A percentile compares a stretch with the other conserved stretches of the same genome.
phyloP scores from a whole-genome alignment of 64 coral and sea anemone species.

The Orbicella faveolata region DNA sequence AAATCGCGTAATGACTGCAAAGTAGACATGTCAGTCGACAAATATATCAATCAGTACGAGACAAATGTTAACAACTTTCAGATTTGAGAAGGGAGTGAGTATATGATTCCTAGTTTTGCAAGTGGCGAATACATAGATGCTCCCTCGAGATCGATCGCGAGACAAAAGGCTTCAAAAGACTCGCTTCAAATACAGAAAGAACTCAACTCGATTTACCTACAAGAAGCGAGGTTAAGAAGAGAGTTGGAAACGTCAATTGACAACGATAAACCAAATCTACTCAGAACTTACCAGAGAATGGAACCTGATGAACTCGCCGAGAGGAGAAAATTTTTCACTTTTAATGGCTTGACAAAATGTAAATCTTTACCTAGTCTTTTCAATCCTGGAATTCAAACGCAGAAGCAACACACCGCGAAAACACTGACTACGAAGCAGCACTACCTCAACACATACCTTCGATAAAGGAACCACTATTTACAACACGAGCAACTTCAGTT shows the following conservation, averaged over 20 bases:
- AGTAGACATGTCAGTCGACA: neutral
- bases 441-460: neutral
- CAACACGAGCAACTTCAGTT: neutral
- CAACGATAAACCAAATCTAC: neutral
- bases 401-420: neutral
- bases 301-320: neutral
- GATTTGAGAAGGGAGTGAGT: too few relatives aligned
- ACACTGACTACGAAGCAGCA: neutral
- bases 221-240: slow-evolving; percentile 5
- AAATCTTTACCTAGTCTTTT: neutral
- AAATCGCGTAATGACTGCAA: slow-evolving; percentile 1
- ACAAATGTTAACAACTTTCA: neutral
- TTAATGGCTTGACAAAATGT: neutral
- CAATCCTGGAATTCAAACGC: neutral
- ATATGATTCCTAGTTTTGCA: neutral
- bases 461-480: neutral
- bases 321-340: neutral
- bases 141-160: neutral
- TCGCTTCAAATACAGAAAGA: slow-evolving; percentile 30
- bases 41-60: neutral
- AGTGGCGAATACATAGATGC: neutral
- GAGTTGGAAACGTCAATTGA: slow-evolving; percentile 1
- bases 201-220: neutral
- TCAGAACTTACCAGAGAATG: slow-evolving; percentile 4
- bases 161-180: neutral